Percentiles rank a stretch among this genome's conserved stretches.
These are phyloP conservation scores for Ataeniobius toweri DNA, from an alignment of 2,797 vertebrate genomes.

Conservation along the genomic window DNA sequence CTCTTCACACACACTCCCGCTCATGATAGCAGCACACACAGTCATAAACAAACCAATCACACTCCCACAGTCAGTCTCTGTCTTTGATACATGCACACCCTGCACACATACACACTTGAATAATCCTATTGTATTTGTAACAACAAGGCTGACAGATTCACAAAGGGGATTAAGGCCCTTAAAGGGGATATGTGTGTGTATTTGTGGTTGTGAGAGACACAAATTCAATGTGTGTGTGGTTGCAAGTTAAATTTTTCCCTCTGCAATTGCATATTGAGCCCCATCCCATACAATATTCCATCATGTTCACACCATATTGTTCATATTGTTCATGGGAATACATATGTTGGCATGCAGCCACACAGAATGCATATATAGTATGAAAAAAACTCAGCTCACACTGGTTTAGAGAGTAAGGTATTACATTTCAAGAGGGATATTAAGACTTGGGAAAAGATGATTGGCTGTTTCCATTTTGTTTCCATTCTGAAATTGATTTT, in stretches of 20 bases:
- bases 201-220: neutral
- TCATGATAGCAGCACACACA: slow-evolving; percentile 15
- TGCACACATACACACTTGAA: slow-evolving; percentile 17
- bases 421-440: slow-evolving; percentile 51
- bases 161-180: slow-evolving; percentile 59
- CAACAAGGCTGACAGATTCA: slow-evolving; percentile 58
- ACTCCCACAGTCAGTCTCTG: slow-evolving; percentile 10
- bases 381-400: slow-evolving; percentile 8
- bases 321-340: slow-evolving; percentile 30
- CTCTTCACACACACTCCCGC: slow-evolving; percentile 1
- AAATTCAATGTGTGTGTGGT: slow-evolving; percentile 6
- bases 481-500: slow-evolving; percentile 51
- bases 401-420: slow-evolving; percentile 23
- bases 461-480: slow-evolving; percentile 46
- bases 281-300: slow-evolving; percentile 39
- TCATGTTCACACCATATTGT: slow-evolving; percentile 32
- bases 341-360: slow-evolving; percentile 2
- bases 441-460: slow-evolving; percentile 37
- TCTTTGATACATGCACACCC: neutral
- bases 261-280: slow-evolving; percentile 38
- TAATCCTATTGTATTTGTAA: slow-evolving; percentile 64
- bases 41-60: slow-evolving; percentile 22
- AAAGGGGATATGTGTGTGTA: slow-evolving; percentile 32
- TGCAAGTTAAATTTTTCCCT: slow-evolving; percentile 25
- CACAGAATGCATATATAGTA: neutral